Evolutionary conservation across 2,888 invertebrate species (phyloP).

Genomic region (Aphodius granarius): DNA sequence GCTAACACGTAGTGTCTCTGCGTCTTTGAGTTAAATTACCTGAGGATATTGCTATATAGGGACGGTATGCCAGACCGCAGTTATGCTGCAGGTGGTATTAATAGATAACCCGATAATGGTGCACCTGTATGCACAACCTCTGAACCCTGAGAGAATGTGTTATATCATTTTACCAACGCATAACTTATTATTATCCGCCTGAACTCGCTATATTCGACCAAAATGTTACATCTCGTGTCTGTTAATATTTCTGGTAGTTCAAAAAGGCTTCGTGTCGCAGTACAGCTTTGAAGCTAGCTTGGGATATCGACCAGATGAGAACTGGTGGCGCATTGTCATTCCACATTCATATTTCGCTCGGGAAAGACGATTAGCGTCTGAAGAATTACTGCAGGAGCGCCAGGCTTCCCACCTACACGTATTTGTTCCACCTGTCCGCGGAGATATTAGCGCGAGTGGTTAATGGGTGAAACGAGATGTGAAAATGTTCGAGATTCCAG

Average conservation of each 20-base stretch:
- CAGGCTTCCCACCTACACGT: not conserved
- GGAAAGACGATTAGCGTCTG: not conserved
- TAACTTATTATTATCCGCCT: not conserved
- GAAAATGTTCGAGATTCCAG: not conserved
- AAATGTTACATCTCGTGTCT: not conserved
- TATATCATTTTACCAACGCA: too few species aligned
- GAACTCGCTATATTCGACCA: not conserved
- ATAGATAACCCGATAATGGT: not conserved
- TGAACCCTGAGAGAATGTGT: not conserved
- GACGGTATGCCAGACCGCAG: not conserved
- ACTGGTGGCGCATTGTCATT: not conserved
- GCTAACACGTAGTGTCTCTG: not conserved
- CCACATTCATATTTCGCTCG: not conserved
- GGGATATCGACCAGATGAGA: not conserved
- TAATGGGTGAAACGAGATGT: not conserved
- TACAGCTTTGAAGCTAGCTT: not conserved
- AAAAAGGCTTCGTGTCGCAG: not conserved
- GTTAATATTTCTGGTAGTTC: not conserved
- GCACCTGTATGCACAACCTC: not conserved
- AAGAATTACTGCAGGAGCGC: not conserved
- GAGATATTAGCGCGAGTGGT: not conserved
- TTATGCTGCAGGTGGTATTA: not conserved
- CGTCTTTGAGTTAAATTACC: not conserved
- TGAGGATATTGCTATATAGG: not conserved
- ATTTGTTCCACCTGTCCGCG: not conserved